Conservation (phyloP, 1,140 invertebrate genomes). For the Nilaparvata lugens region DNA sequence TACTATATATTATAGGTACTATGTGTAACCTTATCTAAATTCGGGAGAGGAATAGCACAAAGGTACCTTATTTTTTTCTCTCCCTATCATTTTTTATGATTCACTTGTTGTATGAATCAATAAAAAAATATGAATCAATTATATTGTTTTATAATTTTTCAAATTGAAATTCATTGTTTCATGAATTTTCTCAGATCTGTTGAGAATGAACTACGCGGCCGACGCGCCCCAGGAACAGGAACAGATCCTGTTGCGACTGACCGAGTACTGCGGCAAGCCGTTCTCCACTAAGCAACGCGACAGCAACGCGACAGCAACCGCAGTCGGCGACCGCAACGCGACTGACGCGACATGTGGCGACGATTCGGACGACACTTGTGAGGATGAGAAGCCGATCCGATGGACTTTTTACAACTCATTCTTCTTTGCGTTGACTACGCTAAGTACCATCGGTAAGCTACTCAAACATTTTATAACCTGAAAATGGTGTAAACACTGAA, state of each 20-base stretch:
- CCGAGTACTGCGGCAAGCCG: conserved; percentile 22
- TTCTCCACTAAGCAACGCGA: not conserved
- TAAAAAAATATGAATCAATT: no score
- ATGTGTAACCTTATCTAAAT: no score
- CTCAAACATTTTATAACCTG: no score
- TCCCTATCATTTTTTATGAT: no score
- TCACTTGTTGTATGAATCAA: no score
- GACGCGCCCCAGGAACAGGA: conserved; percentile 4
- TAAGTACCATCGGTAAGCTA: conserved; percentile 80
- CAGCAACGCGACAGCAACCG: not conserved
- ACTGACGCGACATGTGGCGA: not conserved
- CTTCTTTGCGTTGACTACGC: conserved; percentile 89
- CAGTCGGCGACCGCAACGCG: not conserved
- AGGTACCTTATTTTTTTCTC: no score
- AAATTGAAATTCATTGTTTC: no score
- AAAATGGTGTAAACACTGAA: no score
- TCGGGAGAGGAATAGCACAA: no score
- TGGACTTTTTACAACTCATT: conserved; percentile 93
- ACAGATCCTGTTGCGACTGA: conserved; percentile 3
- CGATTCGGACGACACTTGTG: not conserved
- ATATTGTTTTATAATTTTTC: no score
- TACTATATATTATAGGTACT: no score
- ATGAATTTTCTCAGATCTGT: conserved; percentile 15
- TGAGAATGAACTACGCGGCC: conserved; percentile 7
- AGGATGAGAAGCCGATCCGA: conserved; percentile 17